Conservation (phyloP, 1,140 invertebrate species). For the Dermatophagoides farinae region DNA sequence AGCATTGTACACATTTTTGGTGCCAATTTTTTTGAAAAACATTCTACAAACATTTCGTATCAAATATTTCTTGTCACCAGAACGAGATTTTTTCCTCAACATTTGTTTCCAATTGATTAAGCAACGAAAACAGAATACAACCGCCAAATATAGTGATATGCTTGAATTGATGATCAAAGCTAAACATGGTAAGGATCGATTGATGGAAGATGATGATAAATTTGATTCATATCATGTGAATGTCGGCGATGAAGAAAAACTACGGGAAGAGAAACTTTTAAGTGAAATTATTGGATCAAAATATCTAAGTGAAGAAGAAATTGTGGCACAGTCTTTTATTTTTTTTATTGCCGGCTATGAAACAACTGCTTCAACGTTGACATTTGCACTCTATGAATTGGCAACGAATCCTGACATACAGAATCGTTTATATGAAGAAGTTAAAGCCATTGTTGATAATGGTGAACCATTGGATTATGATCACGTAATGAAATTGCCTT, state of each 20-base stretch:
- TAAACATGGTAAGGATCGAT: neutral
- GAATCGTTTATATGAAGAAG: slow-evolving; percentile 32
- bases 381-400: slow-evolving; percentile 34
- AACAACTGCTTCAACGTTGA: slow-evolving; percentile 25
- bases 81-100: neutral
- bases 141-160: slow-evolving; percentile 8
- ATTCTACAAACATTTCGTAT: neutral
- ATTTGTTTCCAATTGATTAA: neutral
- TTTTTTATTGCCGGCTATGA: slow-evolving; percentile 11
- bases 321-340: slow-evolving; percentile 2
- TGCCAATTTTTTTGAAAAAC: neutral
- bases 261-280: neutral
- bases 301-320: slow-evolving; percentile 1
- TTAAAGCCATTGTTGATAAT: slow-evolving; percentile 19
- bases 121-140: neutral
- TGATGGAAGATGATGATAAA: neutral
- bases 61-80: neutral
- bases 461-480: neutral
- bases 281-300: neutral
- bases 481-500: neutral
- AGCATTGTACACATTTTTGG: neutral
- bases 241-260: neutral
- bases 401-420: slow-evolving; percentile 36
- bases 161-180: slow-evolving; percentile 10
- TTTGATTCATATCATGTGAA: neutral